Evolutionary conservation across 1,140 invertebrate species (phyloP).

Genomic region (Bilobella aurantiaca): DNA sequence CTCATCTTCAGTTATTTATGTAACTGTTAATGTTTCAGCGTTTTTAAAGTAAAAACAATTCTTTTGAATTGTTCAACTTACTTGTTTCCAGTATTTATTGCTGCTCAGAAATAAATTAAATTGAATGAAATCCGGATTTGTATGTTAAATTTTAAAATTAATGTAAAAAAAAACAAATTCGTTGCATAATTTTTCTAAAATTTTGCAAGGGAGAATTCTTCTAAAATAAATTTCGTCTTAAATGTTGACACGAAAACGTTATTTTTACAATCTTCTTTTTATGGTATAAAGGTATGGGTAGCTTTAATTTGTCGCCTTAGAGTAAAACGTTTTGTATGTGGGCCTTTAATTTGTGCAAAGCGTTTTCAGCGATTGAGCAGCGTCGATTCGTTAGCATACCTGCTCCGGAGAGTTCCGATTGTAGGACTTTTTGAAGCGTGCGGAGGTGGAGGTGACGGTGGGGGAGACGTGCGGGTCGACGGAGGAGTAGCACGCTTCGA

Average conservation of each 20-base stretch:
- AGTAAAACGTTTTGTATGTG: not conserved
- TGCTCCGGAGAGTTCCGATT: slow-evolving; percentile 25
- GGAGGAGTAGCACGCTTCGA: slow-evolving; percentile 26
- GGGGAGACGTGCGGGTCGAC: slow-evolving; percentile 21
- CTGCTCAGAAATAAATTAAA: no score
- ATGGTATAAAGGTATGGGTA: not conserved
- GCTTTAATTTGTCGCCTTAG: not conserved
- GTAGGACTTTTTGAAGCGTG: slow-evolving; percentile 2
- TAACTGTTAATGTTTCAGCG: not conserved
- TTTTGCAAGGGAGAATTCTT: not conserved
- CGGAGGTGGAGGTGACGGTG: slow-evolving; percentile 15
- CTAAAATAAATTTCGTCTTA: not conserved
- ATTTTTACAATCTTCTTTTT: not conserved
- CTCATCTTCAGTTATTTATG: not conserved
- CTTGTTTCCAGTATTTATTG: no score
- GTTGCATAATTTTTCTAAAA: not conserved
- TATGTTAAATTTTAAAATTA: not conserved
- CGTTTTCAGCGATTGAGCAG: slow-evolving; percentile 17
- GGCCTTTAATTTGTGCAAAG: not conserved
- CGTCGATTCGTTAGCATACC: slow-evolving; percentile 6
- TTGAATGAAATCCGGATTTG: not conserved
- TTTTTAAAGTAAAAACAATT: not conserved
- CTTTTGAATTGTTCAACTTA: not conserved
- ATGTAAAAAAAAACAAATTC: not conserved
- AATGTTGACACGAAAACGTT: not conserved